Conservation (phyloP, 2,113 vertebrate genomes). For the Eurystomus gularis region DNA sequence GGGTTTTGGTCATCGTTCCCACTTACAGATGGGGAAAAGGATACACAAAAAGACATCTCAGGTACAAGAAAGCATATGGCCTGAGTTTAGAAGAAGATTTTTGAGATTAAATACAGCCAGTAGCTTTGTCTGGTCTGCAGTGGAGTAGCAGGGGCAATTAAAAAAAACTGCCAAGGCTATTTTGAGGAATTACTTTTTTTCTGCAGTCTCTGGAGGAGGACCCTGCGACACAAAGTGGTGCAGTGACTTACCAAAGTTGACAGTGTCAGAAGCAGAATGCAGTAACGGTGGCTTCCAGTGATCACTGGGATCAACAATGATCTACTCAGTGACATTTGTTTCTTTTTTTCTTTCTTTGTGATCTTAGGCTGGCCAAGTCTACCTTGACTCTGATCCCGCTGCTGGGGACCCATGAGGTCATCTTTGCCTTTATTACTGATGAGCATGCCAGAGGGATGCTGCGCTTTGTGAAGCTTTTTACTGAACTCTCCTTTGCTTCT, state of each 20-base stretch:
- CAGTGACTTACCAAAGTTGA: not conserved
- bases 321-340: not conserved
- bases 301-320: not conserved
- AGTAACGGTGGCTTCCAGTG: not conserved
- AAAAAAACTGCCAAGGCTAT: not conserved
- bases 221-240: fast-evolving
- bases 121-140: not conserved
- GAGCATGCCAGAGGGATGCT: slow-evolving; percentile 80
- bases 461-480: slow-evolving; percentile 84
- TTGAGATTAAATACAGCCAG: not conserved
- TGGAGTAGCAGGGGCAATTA: not conserved
- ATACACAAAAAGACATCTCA: not conserved
- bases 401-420: slow-evolving; percentile 88
- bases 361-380: slow-evolving; percentile 85
- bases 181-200: not conserved
- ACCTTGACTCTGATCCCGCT: slow-evolving; percentile 88
- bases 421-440: slow-evolving; percentile 85
- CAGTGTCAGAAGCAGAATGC: not conserved
- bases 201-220: not conserved
- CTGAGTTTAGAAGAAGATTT: not conserved
- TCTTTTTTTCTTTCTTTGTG: not conserved
- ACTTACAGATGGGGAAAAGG: not conserved
- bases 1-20: not conserved
- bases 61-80: not conserved
- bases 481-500: slow-evolving; percentile 85